Conservation (phyloP, 2,797 vertebrate species). For the Neosilurus hyrtlii region DNA sequence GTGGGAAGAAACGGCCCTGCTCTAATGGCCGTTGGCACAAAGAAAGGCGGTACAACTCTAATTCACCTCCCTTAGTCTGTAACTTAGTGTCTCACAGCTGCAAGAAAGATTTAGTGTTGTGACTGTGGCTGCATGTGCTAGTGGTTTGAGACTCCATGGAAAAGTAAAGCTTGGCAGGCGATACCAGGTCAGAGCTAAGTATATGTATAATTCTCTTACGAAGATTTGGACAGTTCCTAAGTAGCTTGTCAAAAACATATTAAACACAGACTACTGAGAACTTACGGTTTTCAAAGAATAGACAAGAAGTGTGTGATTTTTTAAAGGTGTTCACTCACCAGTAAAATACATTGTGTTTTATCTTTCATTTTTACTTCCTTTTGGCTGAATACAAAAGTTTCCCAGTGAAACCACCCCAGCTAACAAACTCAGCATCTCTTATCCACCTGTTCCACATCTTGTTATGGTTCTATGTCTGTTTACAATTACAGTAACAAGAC, state of each 20-base stretch:
- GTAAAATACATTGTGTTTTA: too few species aligned
- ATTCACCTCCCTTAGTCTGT: slow-evolving; percentile 34
- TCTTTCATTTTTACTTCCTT: too few species aligned
- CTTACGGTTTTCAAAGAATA: neutral
- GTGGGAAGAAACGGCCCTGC: slow-evolving; percentile 22
- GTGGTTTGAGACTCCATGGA: slow-evolving; percentile 11
- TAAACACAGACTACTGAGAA: neutral
- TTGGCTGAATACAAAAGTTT: too few species aligned
- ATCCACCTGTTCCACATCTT: too few species aligned
- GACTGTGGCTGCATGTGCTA: slow-evolving; percentile 18
- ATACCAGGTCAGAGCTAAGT: slow-evolving; percentile 70
- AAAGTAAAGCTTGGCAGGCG: slow-evolving; percentile 69
- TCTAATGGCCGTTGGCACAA: slow-evolving; percentile 25
- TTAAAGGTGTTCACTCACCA: neutral
- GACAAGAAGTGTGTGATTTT: neutral
- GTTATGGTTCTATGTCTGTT: too few species aligned
- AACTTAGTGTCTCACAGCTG: slow-evolving; percentile 18
- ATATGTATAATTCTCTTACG: slow-evolving; percentile 58
- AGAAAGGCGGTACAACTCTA: slow-evolving; percentile 35
- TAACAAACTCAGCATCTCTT: too few species aligned
- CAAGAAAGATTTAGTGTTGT: slow-evolving; percentile 53
- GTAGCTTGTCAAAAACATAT: slow-evolving; percentile 45
- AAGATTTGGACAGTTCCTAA: slow-evolving; percentile 67
- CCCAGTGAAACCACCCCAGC: too few species aligned
- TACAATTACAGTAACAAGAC: too few species aligned